phyloP scores from a whole-genome alignment of 2,888 invertebrate species.

The Caenorhabditis drosophilae region DNA sequence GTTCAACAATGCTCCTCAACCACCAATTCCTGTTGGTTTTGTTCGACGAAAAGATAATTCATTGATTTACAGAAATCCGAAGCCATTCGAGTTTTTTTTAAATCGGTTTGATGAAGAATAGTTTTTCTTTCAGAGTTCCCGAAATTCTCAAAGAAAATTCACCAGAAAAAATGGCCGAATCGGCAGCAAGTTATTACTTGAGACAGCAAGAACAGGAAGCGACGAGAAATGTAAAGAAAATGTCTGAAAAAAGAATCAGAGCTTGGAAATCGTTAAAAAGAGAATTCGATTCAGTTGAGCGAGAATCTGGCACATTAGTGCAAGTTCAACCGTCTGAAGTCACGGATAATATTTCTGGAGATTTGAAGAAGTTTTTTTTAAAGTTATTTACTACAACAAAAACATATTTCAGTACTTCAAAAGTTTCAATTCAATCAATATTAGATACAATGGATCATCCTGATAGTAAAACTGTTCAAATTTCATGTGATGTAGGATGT shows the following conservation, averaged over 20 bases:
- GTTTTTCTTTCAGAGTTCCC: conserved; percentile 14
- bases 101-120: neutral
- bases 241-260: conserved; percentile 15
- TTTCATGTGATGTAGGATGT: too few species aligned
- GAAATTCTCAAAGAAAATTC: conserved; percentile 19
- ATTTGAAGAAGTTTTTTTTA: too few species aligned
- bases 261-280: conserved; percentile 30
- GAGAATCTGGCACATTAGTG: too few species aligned
- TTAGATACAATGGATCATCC: too few species aligned
- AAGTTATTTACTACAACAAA: too few species aligned
- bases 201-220: conserved; percentile 24
- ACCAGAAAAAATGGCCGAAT: conserved; percentile 20
- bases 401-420: too few species aligned
- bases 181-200: conserved; percentile 8
- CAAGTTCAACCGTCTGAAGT: too few species aligned
- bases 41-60: conserved; percentile 20
- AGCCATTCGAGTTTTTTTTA: conserved; percentile 13
- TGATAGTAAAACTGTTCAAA: too few species aligned
- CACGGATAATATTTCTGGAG: too few species aligned
- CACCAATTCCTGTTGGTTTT: conserved; percentile 25
- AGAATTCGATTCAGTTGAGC: conserved; percentile 30
- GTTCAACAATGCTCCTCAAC: conserved; percentile 23
- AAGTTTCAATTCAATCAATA: too few species aligned
- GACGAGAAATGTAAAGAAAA: conserved; percentile 13
- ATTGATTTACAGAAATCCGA: conserved; percentile 22